These are phyloP conservation scores for Achatina immaculata DNA, from an alignment of 1,140 invertebrate species.

Conservation along the genomic window DNA sequence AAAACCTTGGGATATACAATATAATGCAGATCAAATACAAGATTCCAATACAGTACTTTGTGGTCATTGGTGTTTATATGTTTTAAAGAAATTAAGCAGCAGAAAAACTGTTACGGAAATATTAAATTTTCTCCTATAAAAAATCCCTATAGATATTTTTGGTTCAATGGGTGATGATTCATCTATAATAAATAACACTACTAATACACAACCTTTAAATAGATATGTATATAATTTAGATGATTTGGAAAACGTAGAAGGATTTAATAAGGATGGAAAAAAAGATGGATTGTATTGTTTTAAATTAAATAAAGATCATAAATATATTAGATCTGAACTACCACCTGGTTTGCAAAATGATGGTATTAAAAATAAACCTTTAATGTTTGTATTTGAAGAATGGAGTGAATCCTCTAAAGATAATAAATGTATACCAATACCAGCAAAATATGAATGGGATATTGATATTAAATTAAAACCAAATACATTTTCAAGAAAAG, in stretches of 20 bases:
- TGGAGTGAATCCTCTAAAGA: no score
- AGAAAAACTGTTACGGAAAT: not conserved
- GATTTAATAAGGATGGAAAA: not conserved
- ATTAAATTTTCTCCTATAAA: not conserved
- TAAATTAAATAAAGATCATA: not conserved
- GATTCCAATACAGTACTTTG: not conserved
- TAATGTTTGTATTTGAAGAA: not conserved
- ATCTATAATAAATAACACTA: not conserved
- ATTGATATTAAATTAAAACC: not conserved
- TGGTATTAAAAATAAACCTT: not conserved
- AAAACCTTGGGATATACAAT: not conserved
- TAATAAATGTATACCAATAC: not conserved
- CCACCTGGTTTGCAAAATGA: not conserved
- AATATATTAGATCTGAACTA: not conserved
- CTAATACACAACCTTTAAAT: not conserved
- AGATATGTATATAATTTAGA: not conserved
- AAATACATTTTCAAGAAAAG: not conserved
- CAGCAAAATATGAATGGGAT: not conserved
- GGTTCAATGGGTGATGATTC: not conserved
- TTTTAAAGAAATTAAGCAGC: not conserved
- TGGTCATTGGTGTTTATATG: slow-evolving; percentile 2
- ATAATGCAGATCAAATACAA: not conserved
- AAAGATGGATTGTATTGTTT: not conserved
- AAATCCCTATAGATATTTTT: not conserved
- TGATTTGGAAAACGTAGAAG: slow-evolving; percentile 9